phyloP scores from a whole-genome alignment of 1,140 invertebrate species.

The Telenomus remus region DNA sequence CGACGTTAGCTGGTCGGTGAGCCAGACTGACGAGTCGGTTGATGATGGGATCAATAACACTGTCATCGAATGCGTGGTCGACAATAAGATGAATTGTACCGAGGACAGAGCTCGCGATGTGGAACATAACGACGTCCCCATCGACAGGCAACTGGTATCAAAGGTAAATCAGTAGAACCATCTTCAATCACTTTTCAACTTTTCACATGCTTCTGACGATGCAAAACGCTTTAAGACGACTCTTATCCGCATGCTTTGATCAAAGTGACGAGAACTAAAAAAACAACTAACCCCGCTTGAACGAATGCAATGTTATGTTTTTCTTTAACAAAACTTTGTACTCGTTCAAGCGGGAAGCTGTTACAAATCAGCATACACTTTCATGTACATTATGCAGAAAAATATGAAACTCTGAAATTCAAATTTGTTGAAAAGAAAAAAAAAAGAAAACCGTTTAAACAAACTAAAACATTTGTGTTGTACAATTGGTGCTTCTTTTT shows the following conservation, averaged over 20 bases:
- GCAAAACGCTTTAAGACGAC: too few species aligned
- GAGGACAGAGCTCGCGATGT: slow-evolving; percentile 21
- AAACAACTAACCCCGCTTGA: too few species aligned
- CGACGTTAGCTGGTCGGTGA: slow-evolving; percentile 85
- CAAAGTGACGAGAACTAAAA: too few species aligned
- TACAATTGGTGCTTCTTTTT: slow-evolving; percentile 62
- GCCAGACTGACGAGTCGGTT: slow-evolving; percentile 82
- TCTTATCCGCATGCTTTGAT: slow-evolving; percentile 1
- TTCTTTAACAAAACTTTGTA: too few species aligned
- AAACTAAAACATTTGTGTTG: slow-evolving; percentile 9
- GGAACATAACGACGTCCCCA: slow-evolving; percentile 17
- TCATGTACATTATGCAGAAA: too few species aligned
- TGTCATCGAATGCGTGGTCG: slow-evolving; percentile 60
- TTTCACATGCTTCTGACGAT: too few species aligned
- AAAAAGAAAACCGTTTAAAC: too few species aligned
- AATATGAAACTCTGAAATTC: background rate
- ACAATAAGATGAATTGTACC: slow-evolving; percentile 49
- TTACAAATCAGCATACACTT: too few species aligned
- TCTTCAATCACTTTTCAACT: too few species aligned
- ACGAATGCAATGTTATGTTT: too few species aligned
- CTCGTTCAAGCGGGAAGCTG: too few species aligned
- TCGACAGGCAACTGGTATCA: slow-evolving; percentile 62
- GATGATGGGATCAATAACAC: slow-evolving; percentile 66
- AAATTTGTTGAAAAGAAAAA: background rate
- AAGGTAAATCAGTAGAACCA: slow-evolving; percentile 60